These are phyloP conservation scores for Aptenodytes patagonicus DNA, from an alignment of 2,113 vertebrate genomes.

Conservation along the genomic window DNA sequence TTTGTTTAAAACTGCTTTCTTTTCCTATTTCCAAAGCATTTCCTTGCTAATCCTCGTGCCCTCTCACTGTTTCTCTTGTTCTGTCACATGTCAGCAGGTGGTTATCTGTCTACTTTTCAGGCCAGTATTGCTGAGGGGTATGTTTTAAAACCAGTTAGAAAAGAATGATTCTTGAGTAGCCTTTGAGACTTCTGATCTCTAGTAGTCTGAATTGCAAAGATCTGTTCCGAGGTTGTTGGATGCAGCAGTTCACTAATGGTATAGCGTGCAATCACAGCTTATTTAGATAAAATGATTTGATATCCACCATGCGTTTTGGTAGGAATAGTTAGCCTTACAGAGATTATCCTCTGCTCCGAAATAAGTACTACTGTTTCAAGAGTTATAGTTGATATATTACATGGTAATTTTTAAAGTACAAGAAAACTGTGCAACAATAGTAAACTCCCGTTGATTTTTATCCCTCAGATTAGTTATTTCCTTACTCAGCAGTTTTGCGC, in stretches of 20 bases:
- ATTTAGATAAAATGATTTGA: background rate
- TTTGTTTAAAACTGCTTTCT: background rate
- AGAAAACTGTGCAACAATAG: background rate
- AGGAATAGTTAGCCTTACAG: background rate
- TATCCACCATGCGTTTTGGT: background rate
- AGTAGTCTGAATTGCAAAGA: background rate
- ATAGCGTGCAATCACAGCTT: background rate
- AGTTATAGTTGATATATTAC: background rate
- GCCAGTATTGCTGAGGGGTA: background rate
- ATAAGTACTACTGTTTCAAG: background rate
- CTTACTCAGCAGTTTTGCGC: background rate
- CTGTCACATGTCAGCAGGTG: background rate
- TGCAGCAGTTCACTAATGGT: background rate
- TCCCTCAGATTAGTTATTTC: background rate
- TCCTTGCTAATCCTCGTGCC: background rate
- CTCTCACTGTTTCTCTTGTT: background rate
- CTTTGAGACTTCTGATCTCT: background rate
- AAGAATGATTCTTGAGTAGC: background rate
- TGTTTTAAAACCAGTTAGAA: conserved; percentile 5
- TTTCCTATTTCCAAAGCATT: background rate
- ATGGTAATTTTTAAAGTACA: background rate
- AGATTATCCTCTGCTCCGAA: background rate
- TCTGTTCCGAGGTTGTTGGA: background rate
- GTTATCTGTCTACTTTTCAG: background rate
- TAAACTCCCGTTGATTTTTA: background rate